These are phyloP conservation scores for Myathropa florea DNA, from an alignment of 2,888 invertebrate genomes.

Conservation along the genomic window DNA sequence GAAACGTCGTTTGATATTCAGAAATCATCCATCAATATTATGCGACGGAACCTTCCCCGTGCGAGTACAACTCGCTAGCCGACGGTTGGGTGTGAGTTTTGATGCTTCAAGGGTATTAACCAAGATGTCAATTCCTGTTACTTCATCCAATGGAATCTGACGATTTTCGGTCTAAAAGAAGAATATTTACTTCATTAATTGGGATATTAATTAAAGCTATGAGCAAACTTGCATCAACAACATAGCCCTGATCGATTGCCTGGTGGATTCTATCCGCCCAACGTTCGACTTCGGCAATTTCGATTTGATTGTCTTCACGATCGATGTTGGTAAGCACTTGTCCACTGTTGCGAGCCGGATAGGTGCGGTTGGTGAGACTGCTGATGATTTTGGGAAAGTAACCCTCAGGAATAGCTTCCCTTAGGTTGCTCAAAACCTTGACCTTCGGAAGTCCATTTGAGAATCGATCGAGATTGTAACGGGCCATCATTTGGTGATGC, in stretches of 20 bases:
- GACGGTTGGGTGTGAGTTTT: constrained; percentile 85
- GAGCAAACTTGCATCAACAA: constrained; percentile 82
- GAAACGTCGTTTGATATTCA: too few species aligned
- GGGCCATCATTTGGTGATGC: constrained; percentile 84
- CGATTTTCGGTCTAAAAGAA: constrained; percentile 72
- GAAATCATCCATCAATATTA: too few species aligned
- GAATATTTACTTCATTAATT: too few species aligned
- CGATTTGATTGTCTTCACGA: constrained; percentile 83
- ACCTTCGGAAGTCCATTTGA: constrained; percentile 86
- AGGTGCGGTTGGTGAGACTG: constrained; percentile 84
- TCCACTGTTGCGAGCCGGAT: constrained; percentile 86
- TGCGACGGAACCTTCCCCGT: too few species aligned
- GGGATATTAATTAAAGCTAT: background rate
- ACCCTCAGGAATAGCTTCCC: constrained; percentile 87
- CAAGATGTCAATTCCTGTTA: constrained; percentile 88
- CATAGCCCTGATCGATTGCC: constrained; percentile 87
- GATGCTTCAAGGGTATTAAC: constrained; percentile 90
- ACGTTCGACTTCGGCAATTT: constrained; percentile 84
- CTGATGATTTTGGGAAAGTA: constrained; percentile 92
- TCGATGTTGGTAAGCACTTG: constrained; percentile 85
- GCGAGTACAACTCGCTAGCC: too few species aligned
- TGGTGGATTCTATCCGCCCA: constrained; percentile 89
- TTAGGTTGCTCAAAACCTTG: constrained; percentile 85
- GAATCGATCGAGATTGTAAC: constrained; percentile 90
- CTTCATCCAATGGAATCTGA: constrained; percentile 77